phyloP scores from a whole-genome alignment of 1,140 invertebrate species.

The Chrysopa pallens region DNA sequence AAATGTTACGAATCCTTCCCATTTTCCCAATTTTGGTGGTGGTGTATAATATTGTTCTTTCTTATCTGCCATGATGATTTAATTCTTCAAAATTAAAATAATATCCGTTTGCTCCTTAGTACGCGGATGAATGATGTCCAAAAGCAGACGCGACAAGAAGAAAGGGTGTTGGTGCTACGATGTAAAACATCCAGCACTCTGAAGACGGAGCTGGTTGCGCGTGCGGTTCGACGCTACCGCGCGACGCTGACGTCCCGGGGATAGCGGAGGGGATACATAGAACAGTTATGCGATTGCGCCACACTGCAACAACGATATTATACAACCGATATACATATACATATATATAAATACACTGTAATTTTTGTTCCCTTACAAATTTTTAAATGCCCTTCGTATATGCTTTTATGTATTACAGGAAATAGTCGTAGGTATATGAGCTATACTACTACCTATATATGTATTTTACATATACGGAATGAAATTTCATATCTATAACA shows the following conservation, averaged over 20 bases:
- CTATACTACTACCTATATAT: too few species aligned
- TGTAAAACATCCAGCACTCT: background rate
- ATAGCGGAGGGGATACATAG: too few species aligned
- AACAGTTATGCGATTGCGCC: too few species aligned
- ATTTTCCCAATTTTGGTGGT: constrained; percentile 62
- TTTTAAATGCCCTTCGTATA: too few species aligned
- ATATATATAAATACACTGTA: too few species aligned
- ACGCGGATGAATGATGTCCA: background rate
- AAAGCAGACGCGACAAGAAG: background rate
- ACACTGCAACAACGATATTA: too few species aligned
- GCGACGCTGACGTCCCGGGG: background rate
- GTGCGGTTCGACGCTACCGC: background rate
- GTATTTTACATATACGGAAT: too few species aligned
- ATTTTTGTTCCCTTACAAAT: too few species aligned
- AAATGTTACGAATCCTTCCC: constrained; percentile 69
- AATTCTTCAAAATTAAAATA: background rate
- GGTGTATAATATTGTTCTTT: constrained; percentile 59
- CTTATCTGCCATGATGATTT: constrained; percentile 54
- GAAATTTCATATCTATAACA: too few species aligned
- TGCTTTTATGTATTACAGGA: too few species aligned
- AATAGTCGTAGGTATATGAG: too few species aligned
- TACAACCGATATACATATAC: too few species aligned
- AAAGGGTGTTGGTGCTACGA: background rate
- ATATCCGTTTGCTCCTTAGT: background rate
- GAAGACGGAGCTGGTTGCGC: background rate